Evolutionary conservation across 1,140 invertebrate species (phyloP).

Genomic region (Camponotus pennsylvanicus): DNA sequence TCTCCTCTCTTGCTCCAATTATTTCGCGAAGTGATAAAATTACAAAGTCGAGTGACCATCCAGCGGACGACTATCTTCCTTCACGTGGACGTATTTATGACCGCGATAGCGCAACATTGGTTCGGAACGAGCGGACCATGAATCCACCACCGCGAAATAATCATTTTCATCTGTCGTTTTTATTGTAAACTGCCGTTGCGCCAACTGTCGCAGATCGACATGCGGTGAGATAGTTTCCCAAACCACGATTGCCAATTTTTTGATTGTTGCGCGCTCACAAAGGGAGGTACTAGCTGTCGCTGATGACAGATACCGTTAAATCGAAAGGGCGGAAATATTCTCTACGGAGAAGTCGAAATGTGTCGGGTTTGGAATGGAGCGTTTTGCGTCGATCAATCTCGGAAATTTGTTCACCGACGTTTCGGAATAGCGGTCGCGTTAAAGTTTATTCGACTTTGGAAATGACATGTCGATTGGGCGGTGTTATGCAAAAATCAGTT

Average conservation of each 20-base stretch:
- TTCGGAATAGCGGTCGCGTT: background rate
- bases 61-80: conserved; percentile 24
- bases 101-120: conserved; percentile 45
- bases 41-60: conserved; percentile 49
- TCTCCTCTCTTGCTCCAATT: background rate
- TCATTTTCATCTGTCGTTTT: conserved; percentile 55
- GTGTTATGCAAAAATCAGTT: conserved; percentile 26
- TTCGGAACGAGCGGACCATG: conserved; percentile 13
- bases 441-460: conserved; percentile 29
- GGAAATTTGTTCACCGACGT: conserved; percentile 34
- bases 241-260: conserved; percentile 61
- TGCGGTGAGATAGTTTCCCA: conserved; percentile 20
- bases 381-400: conserved; percentile 49
- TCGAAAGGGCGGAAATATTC: conserved; percentile 53
- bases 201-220: conserved; percentile 52
- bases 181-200: conserved; percentile 35
- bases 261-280: conserved; percentile 49
- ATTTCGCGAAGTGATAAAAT: conserved; percentile 53
- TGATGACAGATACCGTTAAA: conserved; percentile 56
- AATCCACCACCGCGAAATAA: conserved; percentile 49
- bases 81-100: conserved; percentile 41
- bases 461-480: background rate
- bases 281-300: conserved; percentile 52
- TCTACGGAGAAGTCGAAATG: conserved; percentile 49
- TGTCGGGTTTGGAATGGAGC: conserved; percentile 35